Conservation (phyloP, 2,113 vertebrate genomes). For the Corvus hawaiiensis region DNA sequence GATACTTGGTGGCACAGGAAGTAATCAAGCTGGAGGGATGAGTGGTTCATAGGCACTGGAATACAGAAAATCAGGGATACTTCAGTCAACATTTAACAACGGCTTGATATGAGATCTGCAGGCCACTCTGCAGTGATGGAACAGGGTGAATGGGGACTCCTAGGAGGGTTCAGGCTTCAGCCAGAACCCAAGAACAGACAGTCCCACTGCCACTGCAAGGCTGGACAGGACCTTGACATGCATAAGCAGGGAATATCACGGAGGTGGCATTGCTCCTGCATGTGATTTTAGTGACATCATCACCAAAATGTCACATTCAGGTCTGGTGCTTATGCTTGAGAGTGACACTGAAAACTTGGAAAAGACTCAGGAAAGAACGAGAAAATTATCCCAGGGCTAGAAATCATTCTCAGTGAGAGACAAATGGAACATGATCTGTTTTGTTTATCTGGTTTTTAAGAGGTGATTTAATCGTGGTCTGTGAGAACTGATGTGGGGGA, state of each 20-base stretch:
- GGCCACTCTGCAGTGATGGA: neutral
- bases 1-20: constrained; percentile 6
- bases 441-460: constrained; percentile 55
- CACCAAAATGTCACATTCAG: neutral
- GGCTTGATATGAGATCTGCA: neutral
- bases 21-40: neutral
- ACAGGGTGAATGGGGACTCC: neutral
- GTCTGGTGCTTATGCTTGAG: neutral
- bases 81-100: neutral
- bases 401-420: constrained; percentile 31
- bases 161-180: neutral
- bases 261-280: neutral
- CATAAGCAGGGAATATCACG: rapidly evolving
- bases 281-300: neutral
- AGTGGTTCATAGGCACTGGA: neutral
- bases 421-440: constrained; percentile 21
- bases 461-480: constrained; percentile 40
- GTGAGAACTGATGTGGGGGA: constrained; percentile 32
- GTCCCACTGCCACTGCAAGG: neutral
- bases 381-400: constrained; percentile 31
- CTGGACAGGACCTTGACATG: neutral
- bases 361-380: neutral
- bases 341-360: constrained; percentile 15
- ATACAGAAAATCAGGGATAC: neutral
- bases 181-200: neutral